Conservation (phyloP, 2,797 vertebrate genomes). For the Falco rusticolus region DNA sequence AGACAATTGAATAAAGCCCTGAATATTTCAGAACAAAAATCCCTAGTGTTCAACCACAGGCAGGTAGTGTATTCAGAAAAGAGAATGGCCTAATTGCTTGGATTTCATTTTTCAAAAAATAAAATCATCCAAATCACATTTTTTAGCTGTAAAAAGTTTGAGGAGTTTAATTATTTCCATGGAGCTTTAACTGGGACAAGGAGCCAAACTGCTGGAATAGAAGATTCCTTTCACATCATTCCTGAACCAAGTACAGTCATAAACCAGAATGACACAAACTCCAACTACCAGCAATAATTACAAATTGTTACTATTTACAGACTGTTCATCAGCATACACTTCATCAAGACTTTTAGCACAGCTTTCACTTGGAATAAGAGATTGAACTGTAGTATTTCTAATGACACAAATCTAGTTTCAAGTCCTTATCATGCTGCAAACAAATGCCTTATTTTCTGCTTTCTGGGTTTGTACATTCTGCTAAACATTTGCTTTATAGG, state of each 20-base stretch:
- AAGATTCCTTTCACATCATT: slow-evolving; percentile 2
- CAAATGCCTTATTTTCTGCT: slow-evolving; percentile 8
- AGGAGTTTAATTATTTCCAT: neutral
- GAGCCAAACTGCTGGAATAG: neutral
- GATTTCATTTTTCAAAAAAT: neutral
- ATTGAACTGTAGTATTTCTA: slow-evolving; percentile 23
- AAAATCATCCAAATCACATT: neutral
- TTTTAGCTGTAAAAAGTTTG: neutral
- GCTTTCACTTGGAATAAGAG: slow-evolving; percentile 30
- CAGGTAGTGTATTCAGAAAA: neutral
- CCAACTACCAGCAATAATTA: slow-evolving; percentile 21
- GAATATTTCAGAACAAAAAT: neutral
- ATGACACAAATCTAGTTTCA: slow-evolving; percentile 27
- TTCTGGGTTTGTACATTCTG: neutral
- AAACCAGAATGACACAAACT: slow-evolving; percentile 14
- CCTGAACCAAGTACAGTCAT: neutral
- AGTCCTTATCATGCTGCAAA: neutral
- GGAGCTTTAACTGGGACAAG: neutral
- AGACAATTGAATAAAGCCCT: neutral
- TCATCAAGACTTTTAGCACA: slow-evolving; percentile 23
- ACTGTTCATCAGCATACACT: slow-evolving; percentile 40
- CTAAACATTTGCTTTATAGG: neutral
- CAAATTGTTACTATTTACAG: slow-evolving; percentile 58
- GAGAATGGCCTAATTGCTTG: neutral
- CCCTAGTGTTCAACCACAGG: neutral